Percentiles rank a stretch among this genome's conserved stretches.
phyloP scores from a whole-genome alignment of 2,113 vertebrate genomes.

The Coptodon rendalli region DNA sequence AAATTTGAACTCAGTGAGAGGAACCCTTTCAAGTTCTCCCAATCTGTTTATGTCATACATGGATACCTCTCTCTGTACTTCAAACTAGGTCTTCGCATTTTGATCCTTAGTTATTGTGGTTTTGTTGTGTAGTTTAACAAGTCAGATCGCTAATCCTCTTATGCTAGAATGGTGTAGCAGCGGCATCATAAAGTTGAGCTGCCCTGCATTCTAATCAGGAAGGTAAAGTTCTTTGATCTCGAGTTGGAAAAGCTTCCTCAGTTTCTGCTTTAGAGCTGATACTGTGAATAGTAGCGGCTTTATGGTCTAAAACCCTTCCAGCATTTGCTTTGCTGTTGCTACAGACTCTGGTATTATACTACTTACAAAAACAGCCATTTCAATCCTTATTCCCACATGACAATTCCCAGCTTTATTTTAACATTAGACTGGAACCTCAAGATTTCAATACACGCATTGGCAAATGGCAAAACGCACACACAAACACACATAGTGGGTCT shows the following conservation, averaged over 20 bases:
- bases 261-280: constrained; percentile 27
- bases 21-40: constrained; percentile 8
- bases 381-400: constrained; percentile 22
- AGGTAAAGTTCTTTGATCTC: constrained; percentile 60
- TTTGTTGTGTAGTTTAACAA: constrained; percentile 55
- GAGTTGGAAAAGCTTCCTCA: constrained; percentile 19
- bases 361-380: constrained; percentile 21
- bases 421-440: constrained; percentile 2
- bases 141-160: constrained; percentile 58
- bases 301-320: constrained; percentile 21
- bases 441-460: neutral
- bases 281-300: constrained; percentile 5
- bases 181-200: constrained; percentile 47
- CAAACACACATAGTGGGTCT: constrained; percentile 17
- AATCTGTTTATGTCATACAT: constrained; percentile 34
- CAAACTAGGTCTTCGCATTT: constrained; percentile 18
- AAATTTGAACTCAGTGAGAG: neutral
- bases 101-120: constrained; percentile 42
- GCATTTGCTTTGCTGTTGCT: constrained; percentile 11
- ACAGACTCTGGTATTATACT: constrained; percentile 11
- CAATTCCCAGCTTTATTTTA: neutral
- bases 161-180: constrained; percentile 16
- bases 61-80: constrained; percentile 3
- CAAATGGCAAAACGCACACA: neutral
- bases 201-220: constrained; percentile 46